Evolutionary conservation across 2,888 invertebrate species (phyloP).

Genomic region (Peribatodes rhomboidaria): DNA sequence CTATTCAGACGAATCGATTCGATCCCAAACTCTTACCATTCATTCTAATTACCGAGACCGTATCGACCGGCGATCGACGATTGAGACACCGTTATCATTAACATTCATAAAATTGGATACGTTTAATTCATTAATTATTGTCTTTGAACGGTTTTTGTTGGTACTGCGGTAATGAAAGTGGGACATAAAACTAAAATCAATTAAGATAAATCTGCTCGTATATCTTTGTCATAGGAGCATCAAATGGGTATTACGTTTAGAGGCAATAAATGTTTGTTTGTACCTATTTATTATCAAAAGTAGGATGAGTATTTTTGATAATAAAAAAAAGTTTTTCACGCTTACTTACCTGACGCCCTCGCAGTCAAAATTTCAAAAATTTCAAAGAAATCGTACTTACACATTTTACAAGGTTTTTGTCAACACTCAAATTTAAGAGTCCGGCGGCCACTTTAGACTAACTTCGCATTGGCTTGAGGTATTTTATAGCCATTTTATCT

Average conservation of each 20-base stretch:
- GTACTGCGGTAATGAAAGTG: constrained; percentile 25
- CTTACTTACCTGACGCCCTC: no score
- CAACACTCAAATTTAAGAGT: no score
- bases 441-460: no score
- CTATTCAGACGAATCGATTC: constrained; percentile 66
- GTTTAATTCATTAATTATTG: constrained; percentile 80
- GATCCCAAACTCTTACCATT: constrained; percentile 70
- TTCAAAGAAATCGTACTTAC: no score
- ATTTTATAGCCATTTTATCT: no score
- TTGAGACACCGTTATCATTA: constrained; percentile 73
- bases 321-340: no score
- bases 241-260: constrained; percentile 3
- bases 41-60: constrained; percentile 76
- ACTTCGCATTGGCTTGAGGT: no score
- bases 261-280: constrained; percentile 7
- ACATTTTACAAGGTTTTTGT: no score
- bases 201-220: constrained; percentile 20
- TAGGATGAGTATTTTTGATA: no score
- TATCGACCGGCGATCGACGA: constrained; percentile 62
- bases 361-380: no score
- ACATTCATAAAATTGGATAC: constrained; percentile 77
- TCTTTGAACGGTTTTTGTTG: constrained; percentile 31
- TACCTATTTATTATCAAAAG: no score
- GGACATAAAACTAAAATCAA: constrained; percentile 22
- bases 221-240: constrained; percentile 19